Base-by-base conservation (phyloP, 2,797 vertebrate species). In the Lophotriccus pileatus region DNA sequence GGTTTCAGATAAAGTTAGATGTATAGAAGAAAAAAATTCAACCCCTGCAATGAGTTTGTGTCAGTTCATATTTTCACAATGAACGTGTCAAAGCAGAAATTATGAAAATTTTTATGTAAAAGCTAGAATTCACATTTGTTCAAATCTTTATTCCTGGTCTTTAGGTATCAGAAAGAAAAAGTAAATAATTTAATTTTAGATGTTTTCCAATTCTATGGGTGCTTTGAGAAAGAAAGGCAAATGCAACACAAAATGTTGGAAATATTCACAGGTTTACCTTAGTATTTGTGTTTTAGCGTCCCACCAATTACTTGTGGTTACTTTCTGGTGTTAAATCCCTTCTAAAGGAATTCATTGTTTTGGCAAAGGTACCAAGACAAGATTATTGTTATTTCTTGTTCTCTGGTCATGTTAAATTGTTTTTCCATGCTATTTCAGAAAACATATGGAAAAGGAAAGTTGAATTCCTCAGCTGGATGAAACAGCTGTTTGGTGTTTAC, bases 401-500 rank as follows among this genome's bases (percentile, higher is more conserved):
- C 80, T 88, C 59, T 86, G 46, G n/a, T 93, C 67, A 73, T 49
- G 21, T 39, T 81, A 93, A 94, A 94, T 86, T 1, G 0, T 78
- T 95, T 91, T 86, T 82, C 83, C 39, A 44, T 82, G 73, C 55
- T 81, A 15, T 86, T 95, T 84, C 83, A 81, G 58, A 90, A 91
- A 94, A 81, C 91, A 81, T 77, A 80, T 91, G 85, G 87, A 78
- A 91, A 90, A 90, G 6, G 39, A 81, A 94, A 68, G 73, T 53
- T 76, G 59, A 88, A 95, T 94, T 94, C 88, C 66, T 94, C 52
- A 73, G 37, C n/a, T 91, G 80, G 91, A 94, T 91, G 67, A 90
- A 91, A 62, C 91, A 96, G 76, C 78, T 96, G 79, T 91, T 95
- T 73, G 77, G 34, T 90, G 59, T 90, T 95, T 88, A 63, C 63